Evolutionary conservation across 2,797 vertebrate species (phyloP), one percentile per base, ranked within the genome.

Genomic region (Silurus aristotelis): DNA sequence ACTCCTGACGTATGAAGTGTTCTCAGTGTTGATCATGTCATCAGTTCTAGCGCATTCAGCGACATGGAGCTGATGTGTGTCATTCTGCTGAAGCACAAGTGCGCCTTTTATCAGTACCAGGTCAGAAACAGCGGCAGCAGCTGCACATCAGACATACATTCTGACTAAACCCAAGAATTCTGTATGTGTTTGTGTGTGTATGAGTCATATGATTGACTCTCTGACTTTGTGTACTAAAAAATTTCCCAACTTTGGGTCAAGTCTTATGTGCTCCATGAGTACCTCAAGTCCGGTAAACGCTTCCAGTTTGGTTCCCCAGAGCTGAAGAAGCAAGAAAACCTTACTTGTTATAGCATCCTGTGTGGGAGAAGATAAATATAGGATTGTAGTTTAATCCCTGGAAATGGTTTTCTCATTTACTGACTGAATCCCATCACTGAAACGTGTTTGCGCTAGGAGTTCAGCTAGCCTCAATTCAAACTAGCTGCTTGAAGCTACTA

Each of bases 271-370:
- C 14, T 76, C 31, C 9, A 76, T 17, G 25, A 77, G 58, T 58
- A 58, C 17, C 14, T 76, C 14, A 25, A 1, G 2, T 75, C 46
- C 2, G 5, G n/a, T n/a, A 48, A 56, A 31, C 25, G 3, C 14
- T 12, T 6, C 4, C 3, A 13, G n/a, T 9, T 55, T 25, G 48
- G 73, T 19, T 56, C n/a, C n/a, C 6, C n/a, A 56, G 46, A 5
- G 46, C 46, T 73, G 22, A 73, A 73, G 71, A 73, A 52, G 13
- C 46, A 73, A 52, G 22, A 73, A 71, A 38, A 73, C 14, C 66
- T 68, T 19, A 7, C n/a, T n/a, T 52, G 48, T 52, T 52, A 52
- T 7, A 52, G 48, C 48, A 52, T 52, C 38, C 68, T 20, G 43
- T n/a, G 46, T 52, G 22, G 22, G 46, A n/a, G 71, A 73, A 73